A percentile compares a stretch with the other conserved stretches of the same genome.
These are phyloP conservation scores for Drosophila mulleri DNA, from an alignment of 2,888 invertebrate genomes.

Conservation along the genomic window DNA sequence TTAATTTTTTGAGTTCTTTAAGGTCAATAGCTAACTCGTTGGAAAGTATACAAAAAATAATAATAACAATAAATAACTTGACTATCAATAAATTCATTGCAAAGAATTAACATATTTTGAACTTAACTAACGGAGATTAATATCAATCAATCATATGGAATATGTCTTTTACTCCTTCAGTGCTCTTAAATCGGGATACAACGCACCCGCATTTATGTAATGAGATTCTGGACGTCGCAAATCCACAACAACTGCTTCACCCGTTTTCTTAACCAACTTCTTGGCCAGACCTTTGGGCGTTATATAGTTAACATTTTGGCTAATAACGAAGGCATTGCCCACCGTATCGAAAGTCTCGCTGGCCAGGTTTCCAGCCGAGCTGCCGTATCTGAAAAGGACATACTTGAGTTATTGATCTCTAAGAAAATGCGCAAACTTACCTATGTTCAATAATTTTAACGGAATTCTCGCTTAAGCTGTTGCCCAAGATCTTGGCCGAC, in stretches of 20 bases:
- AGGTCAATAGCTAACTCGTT: too few relatives aligned
- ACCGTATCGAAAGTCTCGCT: conserved; percentile 89
- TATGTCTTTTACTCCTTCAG: conserved; percentile 59
- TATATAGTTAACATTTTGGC: conserved; percentile 88
- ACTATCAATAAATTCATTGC: conserved; percentile 8
- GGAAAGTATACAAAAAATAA: too few relatives aligned
- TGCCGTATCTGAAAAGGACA: conserved; percentile 87
- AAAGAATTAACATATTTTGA: conserved; percentile 16
- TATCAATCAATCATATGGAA: conserved; percentile 20
- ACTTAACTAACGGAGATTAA: conserved; percentile 19
- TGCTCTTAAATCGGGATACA: conserved; percentile 83
- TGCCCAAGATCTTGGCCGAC: conserved; percentile 89
- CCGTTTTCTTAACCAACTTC: conserved; percentile 88
- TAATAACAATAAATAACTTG: not conserved
- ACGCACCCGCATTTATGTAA: conserved; percentile 79
- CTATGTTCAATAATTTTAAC: conserved; percentile 90
- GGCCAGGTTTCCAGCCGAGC: conserved; percentile 88
- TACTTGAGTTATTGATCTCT: not conserved
- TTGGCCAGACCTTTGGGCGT: conserved; percentile 89
- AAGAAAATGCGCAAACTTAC: conserved; percentile 85
- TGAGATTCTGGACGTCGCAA: conserved; percentile 70
- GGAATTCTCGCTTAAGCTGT: conserved; percentile 89
- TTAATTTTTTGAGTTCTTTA: not conserved
- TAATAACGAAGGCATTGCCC: conserved; percentile 89
- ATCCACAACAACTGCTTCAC: conserved; percentile 86